Evolutionary conservation across 2,888 invertebrate genomes (phyloP), one percentile per base, ranked within the genome.

Genomic region (Empis livida): DNA sequence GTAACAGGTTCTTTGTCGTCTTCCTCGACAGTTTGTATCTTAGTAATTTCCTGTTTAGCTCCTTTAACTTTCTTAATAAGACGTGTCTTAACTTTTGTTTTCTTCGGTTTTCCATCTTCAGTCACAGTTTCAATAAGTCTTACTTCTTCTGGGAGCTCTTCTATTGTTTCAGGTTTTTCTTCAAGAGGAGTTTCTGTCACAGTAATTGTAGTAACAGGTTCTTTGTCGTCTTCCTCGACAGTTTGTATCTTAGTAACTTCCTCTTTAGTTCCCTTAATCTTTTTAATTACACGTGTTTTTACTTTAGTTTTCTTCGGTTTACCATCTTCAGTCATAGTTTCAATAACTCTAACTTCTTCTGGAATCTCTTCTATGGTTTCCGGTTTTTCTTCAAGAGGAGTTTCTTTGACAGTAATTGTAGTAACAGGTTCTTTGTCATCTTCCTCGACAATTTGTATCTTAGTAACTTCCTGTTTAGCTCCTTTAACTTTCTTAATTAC

Each of bases 361-460:
- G 57, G 55, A 9, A 53, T 11, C 45, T 58, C 56, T 42, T 57
- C 55, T 3, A 56, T 46, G 64, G 17, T 8, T 35, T 43, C 37
- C 30, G 44, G 47, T 20, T 39, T 15, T 31, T 47, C 55, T 35
- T 55, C 52, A 30, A 49, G 52, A 3, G 52, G 51, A 57, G 60
- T 45, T 56, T 70, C 64, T 51, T 55, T 47, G 48, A 54, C 44
- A 8, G 57, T 56, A 5, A 58, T 55, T 1, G 61, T 63, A 5
- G 62, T 66, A 51, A 63, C 56, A 3, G 70, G 68, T 49, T 61
- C 55, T 47, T 64, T 59, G 9, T 60, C 67, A 50, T 66, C 69
- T 56, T 68, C 63, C 53, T 60, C 60, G 13, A 67, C 59, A 3
- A 67, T 68, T 31, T 64, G 54, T 43, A 69, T 65, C 58, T 66